Percentiles rank a stretch among this genome's conserved stretches.
These are phyloP conservation scores for Nannobrachium achirus DNA, from an alignment of 2,113 vertebrate species.

Conservation along the genomic window DNA sequence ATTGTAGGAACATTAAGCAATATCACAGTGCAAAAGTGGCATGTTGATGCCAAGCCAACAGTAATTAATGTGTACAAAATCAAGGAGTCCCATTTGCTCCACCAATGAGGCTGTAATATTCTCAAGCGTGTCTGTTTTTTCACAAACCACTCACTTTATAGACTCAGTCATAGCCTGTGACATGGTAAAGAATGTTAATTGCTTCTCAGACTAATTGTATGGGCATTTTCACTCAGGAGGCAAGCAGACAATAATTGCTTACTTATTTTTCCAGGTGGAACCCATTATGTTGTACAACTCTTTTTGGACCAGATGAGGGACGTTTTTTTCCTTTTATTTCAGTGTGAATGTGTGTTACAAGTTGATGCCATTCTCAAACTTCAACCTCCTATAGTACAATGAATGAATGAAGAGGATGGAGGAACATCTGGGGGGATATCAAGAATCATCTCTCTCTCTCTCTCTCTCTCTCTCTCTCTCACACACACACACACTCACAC, in stretches of 20 bases:
- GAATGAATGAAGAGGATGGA: background rate
- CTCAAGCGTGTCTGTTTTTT: conserved; percentile 51
- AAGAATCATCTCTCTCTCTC: no score
- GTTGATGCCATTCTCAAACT: conserved; percentile 23
- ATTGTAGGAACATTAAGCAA: conserved; percentile 35
- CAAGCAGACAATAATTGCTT: conserved; percentile 48
- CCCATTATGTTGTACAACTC: conserved; percentile 56
- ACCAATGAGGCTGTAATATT: conserved; percentile 43
- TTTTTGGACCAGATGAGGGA: conserved; percentile 33
- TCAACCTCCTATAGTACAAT: conserved; percentile 14
- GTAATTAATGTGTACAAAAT: conserved; percentile 56
- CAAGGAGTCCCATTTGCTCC: conserved; percentile 5
- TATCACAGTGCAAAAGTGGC: conserved; percentile 27
- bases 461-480: no score
- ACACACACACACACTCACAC: background rate
- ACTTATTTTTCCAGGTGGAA: conserved; percentile 63
- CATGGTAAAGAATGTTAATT: conserved; percentile 56
- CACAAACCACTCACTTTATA: conserved; percentile 65
- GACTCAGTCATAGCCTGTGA: conserved; percentile 54
- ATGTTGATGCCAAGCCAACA: conserved; percentile 29
- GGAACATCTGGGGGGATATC: background rate
- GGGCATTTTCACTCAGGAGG: conserved; percentile 39
- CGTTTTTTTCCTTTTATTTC: conserved; percentile 15
- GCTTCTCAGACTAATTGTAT: conserved; percentile 40
- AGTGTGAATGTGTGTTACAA: background rate